Conservation (phyloP, 2,797 vertebrate genomes). For the Adelosebastes latens region DNA sequence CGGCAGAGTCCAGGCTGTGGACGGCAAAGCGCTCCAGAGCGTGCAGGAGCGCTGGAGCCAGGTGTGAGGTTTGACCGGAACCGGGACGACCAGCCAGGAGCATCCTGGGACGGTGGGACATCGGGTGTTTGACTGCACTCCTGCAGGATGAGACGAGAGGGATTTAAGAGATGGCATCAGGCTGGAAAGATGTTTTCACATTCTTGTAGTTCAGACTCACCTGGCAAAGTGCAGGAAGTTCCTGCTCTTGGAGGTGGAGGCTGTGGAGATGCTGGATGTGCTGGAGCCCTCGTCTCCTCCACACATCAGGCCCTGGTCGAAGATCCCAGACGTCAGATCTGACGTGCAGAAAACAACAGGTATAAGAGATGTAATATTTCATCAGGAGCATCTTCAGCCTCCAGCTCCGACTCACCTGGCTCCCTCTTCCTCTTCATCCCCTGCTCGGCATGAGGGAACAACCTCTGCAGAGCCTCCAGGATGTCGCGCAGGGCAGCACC, state of each 20-base stretch:
- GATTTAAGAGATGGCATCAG: no score
- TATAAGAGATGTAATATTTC: background rate
- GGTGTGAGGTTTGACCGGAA: conserved; percentile 88
- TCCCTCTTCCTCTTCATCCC: conserved; percentile 77
- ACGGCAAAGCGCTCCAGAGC: conserved; percentile 89
- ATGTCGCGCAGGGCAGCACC: conserved; percentile 73
- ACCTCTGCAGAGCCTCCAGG: conserved; percentile 78
- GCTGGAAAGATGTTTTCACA: no score
- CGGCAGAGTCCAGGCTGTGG: conserved; percentile 87
- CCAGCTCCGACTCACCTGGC: conserved; percentile 71
- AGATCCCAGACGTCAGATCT: conserved; percentile 65
- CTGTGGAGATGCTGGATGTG: conserved; percentile 68
- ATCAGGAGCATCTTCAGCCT: background rate
- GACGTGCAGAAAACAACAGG: background rate
- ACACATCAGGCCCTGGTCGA: conserved; percentile 78
- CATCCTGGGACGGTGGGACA: conserved; percentile 88
- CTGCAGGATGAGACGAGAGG: conserved; percentile 65
- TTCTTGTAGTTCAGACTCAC: conserved; percentile 14
- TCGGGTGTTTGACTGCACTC: conserved; percentile 85
- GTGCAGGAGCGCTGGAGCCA: conserved; percentile 91
- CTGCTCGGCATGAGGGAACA: conserved; percentile 88
- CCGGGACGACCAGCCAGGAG: conserved; percentile 86
- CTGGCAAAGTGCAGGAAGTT: conserved; percentile 53
- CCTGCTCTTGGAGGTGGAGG: conserved; percentile 2
- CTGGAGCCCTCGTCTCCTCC: conserved; percentile 81